Evolutionary conservation across 2,797 vertebrate species (phyloP), one percentile per base, ranked within the genome.

Genomic region (Lemur catta): DNA sequence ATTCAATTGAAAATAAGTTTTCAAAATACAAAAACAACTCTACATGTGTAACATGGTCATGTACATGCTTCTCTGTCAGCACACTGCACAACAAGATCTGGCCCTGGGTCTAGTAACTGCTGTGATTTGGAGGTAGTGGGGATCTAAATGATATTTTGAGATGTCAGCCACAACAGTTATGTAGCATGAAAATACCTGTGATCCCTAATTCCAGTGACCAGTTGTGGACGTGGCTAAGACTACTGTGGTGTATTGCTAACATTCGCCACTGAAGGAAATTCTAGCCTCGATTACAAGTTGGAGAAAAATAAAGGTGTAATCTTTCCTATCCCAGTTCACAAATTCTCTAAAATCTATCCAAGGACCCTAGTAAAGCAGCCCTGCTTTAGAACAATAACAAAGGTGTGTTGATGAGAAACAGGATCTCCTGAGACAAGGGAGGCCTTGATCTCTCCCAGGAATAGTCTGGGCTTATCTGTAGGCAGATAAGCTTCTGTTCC

Each of bases 391-490:
- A 57, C 3, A 30, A 12, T 24, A 30, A 65, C 28, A 52, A 50
- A 46, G 24, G 28, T 9, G 24, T 1, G 2, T 3, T 11, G 10
- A 30, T 4, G 57, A 71, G 78, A 91, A 81, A 30, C 0, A 2
- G 0, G 0, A 33, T 28, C 2, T 33, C 57, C 79, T 18, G 52
- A 91, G 74, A 28, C 6, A 1, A 24, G 1, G 13, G 15, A 33
- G 7, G n/a, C 15, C 50, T 30, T 59, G 7, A 22, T 48, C 61
- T 86, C n/a, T 1, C 0, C 55, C 14, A 17, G 55, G n/a, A 11
- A 43, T 2, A 46, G 71, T 71, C 84, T 85, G 85, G 88, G 88
- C 78, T 93, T 91, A 89, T 67, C 93, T 97, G 96, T 79, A 93
- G 69, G 97, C 65, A 35, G 11, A 65, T 41, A 38, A 63, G 28